Evolutionary conservation across 2,113 vertebrate species (phyloP), one percentile per base, ranked within the genome.

Genomic region (Pteropus alecto): DNA sequence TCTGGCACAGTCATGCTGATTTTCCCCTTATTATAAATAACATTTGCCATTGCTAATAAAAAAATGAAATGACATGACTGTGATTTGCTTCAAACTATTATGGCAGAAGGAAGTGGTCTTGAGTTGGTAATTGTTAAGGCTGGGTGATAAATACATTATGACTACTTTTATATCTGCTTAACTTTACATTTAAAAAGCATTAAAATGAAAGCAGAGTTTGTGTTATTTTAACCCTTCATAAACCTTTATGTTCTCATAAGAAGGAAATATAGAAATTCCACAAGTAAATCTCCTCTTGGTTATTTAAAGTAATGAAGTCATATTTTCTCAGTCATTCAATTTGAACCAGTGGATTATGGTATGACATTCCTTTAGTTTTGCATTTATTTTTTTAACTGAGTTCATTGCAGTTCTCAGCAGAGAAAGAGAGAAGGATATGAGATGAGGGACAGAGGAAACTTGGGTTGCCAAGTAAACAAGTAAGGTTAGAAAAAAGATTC

Each of bases 171-270:
- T 87, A 54, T 82, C 46, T 56, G 30, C 58, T 81, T 96, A 89
- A 67, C 14, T 78, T 93, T 85, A 60, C 21, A 65, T 56, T 88
- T 43, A 77, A 56, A 43, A 76, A n/a, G 24, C 8, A 63, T 41
- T 67, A 77, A 82, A 88, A 85, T 90, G 82, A 78, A 91, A 93
- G 71, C 7, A 33, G 58, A 81, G 54, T 84, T 98, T 98, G 97
- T 91, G 93, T 98, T 98, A 96, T 98, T 98, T 98, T 99, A 98
- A 98, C 97, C 95, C 97, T 98, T 98, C 87, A 68, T 84, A 98
- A 98, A 98, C 96, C 91, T 97, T 93, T 95, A 82, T 89, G 77
- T 79, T 96, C 92, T 96, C 92, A 97, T 56, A 83, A 30, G 51
- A 41, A 97, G 73, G 73, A 97, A 94, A 94, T 88, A 74, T 1